phyloP scores from a whole-genome alignment of 2,797 vertebrate species.

The Pelodytes ibericus region DNA sequence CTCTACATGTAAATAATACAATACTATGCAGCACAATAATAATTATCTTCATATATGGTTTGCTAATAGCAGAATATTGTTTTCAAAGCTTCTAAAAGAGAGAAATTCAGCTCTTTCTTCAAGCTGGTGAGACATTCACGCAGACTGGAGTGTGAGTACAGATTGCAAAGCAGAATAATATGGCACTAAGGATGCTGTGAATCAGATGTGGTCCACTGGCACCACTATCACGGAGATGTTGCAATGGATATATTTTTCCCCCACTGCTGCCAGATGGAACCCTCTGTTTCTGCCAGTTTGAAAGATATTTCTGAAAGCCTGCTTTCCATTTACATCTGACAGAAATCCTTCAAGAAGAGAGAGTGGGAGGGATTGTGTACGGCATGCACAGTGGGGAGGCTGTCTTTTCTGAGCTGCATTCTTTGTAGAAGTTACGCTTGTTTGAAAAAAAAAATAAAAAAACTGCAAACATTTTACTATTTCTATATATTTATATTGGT shows the following conservation, averaged over 20 bases:
- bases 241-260: conserved; percentile 23
- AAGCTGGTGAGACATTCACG: no score
- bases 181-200: conserved; percentile 8
- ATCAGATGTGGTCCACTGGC: conserved; percentile 44
- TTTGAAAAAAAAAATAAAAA: no score
- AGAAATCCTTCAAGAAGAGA: conserved; percentile 50
- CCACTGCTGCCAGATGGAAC: conserved; percentile 50
- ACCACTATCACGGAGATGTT: conserved; percentile 51
- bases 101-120: no score
- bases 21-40: no score
- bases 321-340: conserved; percentile 57
- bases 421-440: conserved; percentile 11
- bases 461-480: neutral
- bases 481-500: no score
- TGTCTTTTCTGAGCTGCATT: conserved; percentile 45
- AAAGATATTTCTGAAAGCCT: conserved; percentile 52
- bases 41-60: no score
- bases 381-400: conserved; percentile 46
- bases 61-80: no score
- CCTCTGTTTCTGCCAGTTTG: conserved; percentile 54
- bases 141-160: no score
- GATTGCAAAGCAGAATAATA: conserved; percentile 29
- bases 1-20: no score
- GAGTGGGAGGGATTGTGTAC: conserved; percentile 46
- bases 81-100: no score